Evolutionary conservation across 2,797 vertebrate genomes (phyloP).

Genomic region (Cheracebus regulus): DNA sequence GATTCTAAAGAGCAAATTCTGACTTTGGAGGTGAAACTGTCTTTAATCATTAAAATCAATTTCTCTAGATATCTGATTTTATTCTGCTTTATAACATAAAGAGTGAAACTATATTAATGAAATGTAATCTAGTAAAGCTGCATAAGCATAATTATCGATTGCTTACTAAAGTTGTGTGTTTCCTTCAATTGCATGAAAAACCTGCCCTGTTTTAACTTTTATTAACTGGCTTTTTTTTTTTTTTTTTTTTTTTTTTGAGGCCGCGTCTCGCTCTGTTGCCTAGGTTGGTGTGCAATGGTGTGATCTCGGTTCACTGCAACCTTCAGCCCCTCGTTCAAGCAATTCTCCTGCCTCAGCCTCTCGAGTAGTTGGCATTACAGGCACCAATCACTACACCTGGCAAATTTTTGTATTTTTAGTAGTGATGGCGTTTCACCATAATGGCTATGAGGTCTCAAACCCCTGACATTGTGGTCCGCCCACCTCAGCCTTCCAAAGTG

Average conservation of each 20-base stretch:
- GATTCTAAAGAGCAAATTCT: not conserved
- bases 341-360: too few species aligned
- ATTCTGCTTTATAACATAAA: not conserved
- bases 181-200: not conserved
- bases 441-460: too few species aligned
- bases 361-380: too few species aligned
- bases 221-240: not conserved
- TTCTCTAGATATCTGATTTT: not conserved
- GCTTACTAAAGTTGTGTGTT: not conserved
- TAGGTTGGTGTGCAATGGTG: too few species aligned
- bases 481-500: too few species aligned
- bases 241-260: not conserved
- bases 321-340: too few species aligned
- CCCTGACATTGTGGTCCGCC: too few species aligned
- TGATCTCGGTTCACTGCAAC: too few species aligned
- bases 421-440: too few species aligned
- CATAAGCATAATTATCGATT: not conserved
- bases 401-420: too few species aligned
- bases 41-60: not conserved
- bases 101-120: not conserved
- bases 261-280: too few species aligned
- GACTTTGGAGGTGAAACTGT: not conserved
- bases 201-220: not conserved
- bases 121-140: not conserved
- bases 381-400: too few species aligned